phyloP scores from a whole-genome alignment of 2,888 invertebrate genomes.

The Sinopyrophorus schimmeli region DNA sequence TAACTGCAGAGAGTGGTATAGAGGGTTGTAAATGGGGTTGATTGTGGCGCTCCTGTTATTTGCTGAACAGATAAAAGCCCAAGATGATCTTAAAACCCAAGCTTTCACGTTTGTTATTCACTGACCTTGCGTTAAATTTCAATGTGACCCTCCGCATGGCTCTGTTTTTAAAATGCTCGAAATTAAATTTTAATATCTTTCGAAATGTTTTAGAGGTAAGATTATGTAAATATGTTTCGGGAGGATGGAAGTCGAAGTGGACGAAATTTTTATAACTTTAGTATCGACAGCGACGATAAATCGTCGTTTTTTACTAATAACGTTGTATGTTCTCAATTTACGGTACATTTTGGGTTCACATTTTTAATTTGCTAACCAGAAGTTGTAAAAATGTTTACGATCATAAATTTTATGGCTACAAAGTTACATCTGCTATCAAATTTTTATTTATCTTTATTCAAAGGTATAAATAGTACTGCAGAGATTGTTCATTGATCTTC shows the following conservation, averaged over 20 bases:
- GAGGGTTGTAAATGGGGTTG: conserved; percentile 10
- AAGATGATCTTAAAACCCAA: conserved; percentile 3
- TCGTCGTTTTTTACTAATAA: no score
- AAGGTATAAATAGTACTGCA: no score
- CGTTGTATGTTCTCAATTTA: no score
- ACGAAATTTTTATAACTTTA: no score
- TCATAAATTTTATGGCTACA: no score
- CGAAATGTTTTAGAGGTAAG: conserved; percentile 1
- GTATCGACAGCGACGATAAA: no score
- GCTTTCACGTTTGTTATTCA: conserved; percentile 8
- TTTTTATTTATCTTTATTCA: no score
- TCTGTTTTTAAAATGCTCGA: neutral
- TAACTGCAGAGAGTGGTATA: conserved; percentile 6
- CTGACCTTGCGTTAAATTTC: conserved; percentile 10
- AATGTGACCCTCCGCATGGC: neutral
- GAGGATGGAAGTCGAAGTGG: neutral
- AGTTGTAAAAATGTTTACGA: no score
- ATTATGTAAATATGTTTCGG: conserved; percentile 9
- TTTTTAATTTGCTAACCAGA: no score
- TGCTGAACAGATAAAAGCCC: conserved; percentile 15
- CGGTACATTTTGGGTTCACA: no score
- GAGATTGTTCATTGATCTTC: no score
- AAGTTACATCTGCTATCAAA: no score
- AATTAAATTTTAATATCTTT: conserved; percentile 8
- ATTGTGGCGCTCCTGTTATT: conserved; percentile 9